These are phyloP conservation scores for Stenoptilia bipunctidactyla DNA, from an alignment of 2,888 invertebrate species.

Conservation along the genomic window DNA sequence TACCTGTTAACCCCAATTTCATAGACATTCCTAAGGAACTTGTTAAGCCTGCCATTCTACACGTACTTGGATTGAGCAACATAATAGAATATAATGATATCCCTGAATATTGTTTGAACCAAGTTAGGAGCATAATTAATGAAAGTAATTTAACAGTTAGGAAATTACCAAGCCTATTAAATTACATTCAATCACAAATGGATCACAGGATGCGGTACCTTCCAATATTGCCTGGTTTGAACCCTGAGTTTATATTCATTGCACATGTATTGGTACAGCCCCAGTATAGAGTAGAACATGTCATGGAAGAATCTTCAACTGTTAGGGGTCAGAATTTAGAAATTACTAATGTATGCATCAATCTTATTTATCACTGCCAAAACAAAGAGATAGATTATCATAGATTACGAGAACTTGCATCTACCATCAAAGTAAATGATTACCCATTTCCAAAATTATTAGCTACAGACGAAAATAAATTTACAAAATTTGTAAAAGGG, in stretches of 20 bases:
- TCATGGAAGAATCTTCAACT: too few species aligned
- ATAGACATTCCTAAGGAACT: constrained; percentile 1
- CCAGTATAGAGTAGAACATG: not conserved
- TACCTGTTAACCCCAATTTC: not conserved
- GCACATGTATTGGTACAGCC: constrained; percentile 3
- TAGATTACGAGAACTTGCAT: too few species aligned
- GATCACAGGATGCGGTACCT: not conserved
- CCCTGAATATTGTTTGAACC: constrained; percentile 1
- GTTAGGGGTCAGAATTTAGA: too few species aligned
- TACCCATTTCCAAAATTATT: too few species aligned
- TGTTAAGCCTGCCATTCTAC: not conserved
- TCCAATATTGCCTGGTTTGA: not conserved
- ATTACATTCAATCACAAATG: too few species aligned
- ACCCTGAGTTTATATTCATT: constrained; percentile 2
- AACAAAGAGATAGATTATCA: too few species aligned
- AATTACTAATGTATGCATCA: too few species aligned
- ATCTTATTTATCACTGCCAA: too few species aligned
- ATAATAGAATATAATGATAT: constrained; percentile 1
- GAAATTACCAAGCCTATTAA: not conserved
- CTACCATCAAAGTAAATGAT: too few species aligned
- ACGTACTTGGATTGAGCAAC: not conserved
- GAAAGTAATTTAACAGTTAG: constrained; percentile 3
- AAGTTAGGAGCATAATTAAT: not conserved
- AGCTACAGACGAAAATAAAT: not conserved
- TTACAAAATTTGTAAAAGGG: not conserved